Conservation (phyloP, 2,797 vertebrate genomes). For the Tokudaia muenninki region DNA sequence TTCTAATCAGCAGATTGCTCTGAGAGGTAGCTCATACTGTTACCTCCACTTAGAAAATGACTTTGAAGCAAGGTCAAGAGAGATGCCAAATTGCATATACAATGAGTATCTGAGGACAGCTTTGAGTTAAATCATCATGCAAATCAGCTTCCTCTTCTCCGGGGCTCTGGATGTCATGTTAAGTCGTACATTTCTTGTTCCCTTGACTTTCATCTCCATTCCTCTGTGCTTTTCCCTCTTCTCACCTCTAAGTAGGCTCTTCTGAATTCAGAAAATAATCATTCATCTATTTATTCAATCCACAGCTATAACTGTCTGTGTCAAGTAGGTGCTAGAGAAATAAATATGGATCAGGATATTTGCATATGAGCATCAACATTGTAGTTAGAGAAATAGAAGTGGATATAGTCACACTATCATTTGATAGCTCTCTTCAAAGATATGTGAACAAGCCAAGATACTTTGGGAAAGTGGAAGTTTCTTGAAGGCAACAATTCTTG, state of each 20-base stretch:
- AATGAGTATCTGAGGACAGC: constrained; percentile 52
- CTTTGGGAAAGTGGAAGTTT: constrained; percentile 1
- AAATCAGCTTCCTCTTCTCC: constrained; percentile 31
- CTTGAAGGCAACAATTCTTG: constrained; percentile 30
- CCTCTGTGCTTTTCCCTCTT: neutral
- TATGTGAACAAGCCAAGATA: neutral
- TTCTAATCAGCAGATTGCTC: constrained; percentile 73
- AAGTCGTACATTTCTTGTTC: constrained; percentile 30
- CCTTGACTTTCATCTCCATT: neutral
- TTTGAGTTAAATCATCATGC: constrained; percentile 50
- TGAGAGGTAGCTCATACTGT: neutral
- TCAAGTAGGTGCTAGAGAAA: neutral
- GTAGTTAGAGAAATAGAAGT: constrained; percentile 51
- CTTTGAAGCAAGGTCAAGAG: constrained; percentile 77
- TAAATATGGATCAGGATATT: neutral
- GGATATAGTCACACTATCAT: neutral
- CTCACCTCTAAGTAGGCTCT: neutral
- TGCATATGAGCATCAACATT: neutral
- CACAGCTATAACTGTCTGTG: neutral
- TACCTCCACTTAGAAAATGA: constrained; percentile 67
- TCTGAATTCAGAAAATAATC: constrained; percentile 30
- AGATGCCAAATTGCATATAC: constrained; percentile 37
- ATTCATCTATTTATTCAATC: neutral
- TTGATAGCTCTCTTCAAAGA: constrained; percentile 4
- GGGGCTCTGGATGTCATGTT: constrained; percentile 19